These are phyloP conservation scores for Sebastes melanostomus DNA, from an alignment of 2,797 vertebrate species.

Conservation along the genomic window DNA sequence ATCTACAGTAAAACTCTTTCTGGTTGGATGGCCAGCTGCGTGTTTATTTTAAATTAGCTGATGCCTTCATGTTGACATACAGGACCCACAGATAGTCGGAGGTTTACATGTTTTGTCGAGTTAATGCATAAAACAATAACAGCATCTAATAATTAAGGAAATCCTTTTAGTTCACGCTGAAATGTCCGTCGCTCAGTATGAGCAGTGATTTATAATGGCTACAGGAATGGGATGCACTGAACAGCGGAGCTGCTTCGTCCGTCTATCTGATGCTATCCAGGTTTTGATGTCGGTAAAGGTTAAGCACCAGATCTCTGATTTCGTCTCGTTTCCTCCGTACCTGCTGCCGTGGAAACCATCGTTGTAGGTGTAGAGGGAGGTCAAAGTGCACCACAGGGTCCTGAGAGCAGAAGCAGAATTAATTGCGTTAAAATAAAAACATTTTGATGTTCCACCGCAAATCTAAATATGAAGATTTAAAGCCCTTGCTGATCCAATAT, in stretches of 20 bases:
- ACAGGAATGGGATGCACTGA: constrained; percentile 33
- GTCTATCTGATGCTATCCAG: constrained; percentile 64
- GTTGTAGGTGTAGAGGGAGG: constrained; percentile 87
- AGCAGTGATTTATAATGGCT: constrained; percentile 54
- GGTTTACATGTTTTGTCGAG: neutral
- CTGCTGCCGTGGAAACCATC: constrained; percentile 92
- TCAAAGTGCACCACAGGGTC: constrained; percentile 95
- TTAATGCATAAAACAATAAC: constrained; percentile 11
- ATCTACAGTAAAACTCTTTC: neutral
- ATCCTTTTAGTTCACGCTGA: constrained; percentile 44
- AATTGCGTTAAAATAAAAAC: neutral
- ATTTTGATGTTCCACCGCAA: neutral
- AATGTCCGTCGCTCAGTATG: constrained; percentile 70
- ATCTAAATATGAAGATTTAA: neutral
- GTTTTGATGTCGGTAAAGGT: constrained; percentile 88
- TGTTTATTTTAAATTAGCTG: neutral
- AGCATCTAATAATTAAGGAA: constrained; percentile 16
- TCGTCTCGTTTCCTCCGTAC: constrained; percentile 93
- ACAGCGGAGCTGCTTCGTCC: neutral
- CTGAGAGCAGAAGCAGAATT: constrained; percentile 70
- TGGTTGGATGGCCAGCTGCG: neutral
- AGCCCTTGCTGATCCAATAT: neutral
- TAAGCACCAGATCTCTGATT: constrained; percentile 92
- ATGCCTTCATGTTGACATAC: constrained; percentile 13
- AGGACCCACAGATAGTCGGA: constrained; percentile 9